Evolutionary conservation across 2,797 vertebrate genomes (phyloP), one percentile per base, ranked within the genome.

Genomic region (Melanotaenia maccullochi): DNA sequence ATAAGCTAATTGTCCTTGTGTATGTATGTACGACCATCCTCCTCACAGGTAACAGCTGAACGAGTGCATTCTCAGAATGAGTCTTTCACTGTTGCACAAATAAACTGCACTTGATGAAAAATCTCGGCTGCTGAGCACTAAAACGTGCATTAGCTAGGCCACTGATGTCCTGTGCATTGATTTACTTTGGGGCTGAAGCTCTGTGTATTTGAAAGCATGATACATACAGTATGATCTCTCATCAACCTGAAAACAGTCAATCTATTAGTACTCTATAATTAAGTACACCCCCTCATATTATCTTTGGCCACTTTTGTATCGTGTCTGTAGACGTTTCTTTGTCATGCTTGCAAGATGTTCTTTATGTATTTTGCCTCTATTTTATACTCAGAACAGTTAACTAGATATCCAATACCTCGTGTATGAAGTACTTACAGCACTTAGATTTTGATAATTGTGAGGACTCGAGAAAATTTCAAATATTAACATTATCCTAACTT

Each of bases 351-450:
- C 87, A 85, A 89, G 75, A 88, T 87, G 87, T 92, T 93, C 84
- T 93, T 93, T 92, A 90, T 91, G 87, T 92, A 82, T 92, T 90
- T 92, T 92, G 88, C 89, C 88, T 92, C 91, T 90, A 90, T 89
- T 94, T 90, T 93, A 89, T 91, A 92, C 82, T 91, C 87, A 70
- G 76, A 90, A 89, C 87, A 84, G 84, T 87, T 90, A 88, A 91
- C 87, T 93, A 93, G 84, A 92, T 92, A 91, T 93, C 72, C 89
- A 92, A 92, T 93, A 94, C 93, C 93, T 93, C 90, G 82, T 89
- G 87, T 90, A 93, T 93, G 90, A 94, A 92, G 86, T 92, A 94
- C 91, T 92, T 91, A 90, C 92, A 94, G 94, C 95, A 95, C 93
- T 95, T 95, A 94, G 88, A 90, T 89, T 93, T 94, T 92, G 86